phyloP scores from a whole-genome alignment of 2,797 vertebrate genomes.

The Anomalospiza imberbis region DNA sequence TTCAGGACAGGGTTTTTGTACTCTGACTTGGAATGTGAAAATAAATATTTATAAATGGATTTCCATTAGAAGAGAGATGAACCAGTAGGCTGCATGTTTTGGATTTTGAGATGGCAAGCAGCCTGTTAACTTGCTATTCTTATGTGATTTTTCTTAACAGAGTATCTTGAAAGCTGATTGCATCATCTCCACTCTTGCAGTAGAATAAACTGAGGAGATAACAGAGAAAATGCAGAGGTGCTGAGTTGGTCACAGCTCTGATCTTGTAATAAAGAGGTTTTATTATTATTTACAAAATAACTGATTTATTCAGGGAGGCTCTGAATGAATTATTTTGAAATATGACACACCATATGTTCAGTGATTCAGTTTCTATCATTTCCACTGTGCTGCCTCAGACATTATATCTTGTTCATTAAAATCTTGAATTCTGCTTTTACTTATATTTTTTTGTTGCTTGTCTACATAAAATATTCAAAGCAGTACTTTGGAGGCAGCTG shows the following conservation, averaged over 20 bases:
- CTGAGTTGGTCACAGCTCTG: not conserved
- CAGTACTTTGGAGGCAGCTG: not conserved
- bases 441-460: not conserved
- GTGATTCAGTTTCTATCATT: conserved; percentile 3
- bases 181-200: not conserved
- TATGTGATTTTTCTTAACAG: not conserved
- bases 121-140: not conserved
- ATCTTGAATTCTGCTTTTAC: not conserved
- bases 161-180: not conserved
- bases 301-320: not conserved
- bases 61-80: not conserved
- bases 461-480: not conserved
- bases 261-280: not conserved
- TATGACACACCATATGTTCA: not conserved
- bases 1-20: not conserved
- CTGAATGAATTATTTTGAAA: not conserved
- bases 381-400: not conserved
- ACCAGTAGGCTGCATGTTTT: not conserved
- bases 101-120: not conserved
- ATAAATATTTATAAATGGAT: conserved; percentile 31
- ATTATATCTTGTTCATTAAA: not conserved
- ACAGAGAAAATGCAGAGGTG: not conserved
- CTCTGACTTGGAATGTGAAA: not conserved
- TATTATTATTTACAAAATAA: not conserved
- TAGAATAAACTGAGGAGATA: not conserved